Evolutionary conservation across 2,797 vertebrate species (phyloP).

Genomic region (Poecilia wingei): DNA sequence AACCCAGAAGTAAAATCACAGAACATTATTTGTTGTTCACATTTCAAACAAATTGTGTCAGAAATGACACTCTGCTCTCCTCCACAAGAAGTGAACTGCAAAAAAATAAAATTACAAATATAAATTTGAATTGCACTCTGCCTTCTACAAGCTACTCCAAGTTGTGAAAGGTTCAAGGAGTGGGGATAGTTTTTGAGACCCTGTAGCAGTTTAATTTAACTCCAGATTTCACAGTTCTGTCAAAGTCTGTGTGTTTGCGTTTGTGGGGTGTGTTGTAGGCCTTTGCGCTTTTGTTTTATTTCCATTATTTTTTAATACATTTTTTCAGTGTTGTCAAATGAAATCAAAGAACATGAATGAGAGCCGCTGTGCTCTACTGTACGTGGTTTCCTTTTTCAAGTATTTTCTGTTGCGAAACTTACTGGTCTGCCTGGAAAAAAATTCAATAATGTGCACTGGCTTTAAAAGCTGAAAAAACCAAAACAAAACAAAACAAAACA

Average conservation of each 20-base stretch:
- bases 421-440: neutral
- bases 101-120: neutral
- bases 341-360: neutral
- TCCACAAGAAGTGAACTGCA: neutral
- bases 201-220: neutral
- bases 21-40: neutral
- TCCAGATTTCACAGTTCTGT: neutral
- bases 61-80: neutral
- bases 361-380: neutral
- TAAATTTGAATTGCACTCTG: neutral
- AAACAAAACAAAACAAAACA: neutral
- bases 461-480: neutral
- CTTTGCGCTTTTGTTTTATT: neutral
- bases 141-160: neutral
- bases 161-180: slow-evolving; percentile 8
- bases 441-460: neutral
- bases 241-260: neutral
- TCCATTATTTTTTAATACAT: neutral
- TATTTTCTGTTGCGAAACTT: neutral
- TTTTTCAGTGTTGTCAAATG: neutral
- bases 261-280: neutral
- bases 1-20: neutral
- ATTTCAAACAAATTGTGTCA: neutral
- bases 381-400: neutral
- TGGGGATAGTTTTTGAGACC: neutral